phyloP scores from a whole-genome alignment of 2,888 invertebrate genomes.

The Mycogona germanica region DNA sequence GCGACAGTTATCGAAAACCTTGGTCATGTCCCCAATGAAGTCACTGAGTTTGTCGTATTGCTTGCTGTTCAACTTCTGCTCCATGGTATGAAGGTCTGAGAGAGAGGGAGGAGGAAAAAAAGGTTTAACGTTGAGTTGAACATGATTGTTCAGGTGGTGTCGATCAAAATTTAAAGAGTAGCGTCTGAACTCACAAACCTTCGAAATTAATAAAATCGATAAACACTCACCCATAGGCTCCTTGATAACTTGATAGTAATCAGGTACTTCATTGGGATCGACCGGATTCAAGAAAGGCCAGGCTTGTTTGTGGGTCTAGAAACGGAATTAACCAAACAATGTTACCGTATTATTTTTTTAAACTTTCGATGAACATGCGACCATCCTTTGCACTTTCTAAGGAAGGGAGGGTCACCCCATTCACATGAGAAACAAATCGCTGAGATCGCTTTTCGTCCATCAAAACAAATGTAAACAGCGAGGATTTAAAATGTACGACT shows the following conservation, averaged over 20 bases:
- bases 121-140: slow-evolving; percentile 1
- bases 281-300: slow-evolving; percentile 99
- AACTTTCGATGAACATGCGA: too few relatives aligned
- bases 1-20: slow-evolving; percentile 97
- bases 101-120: slow-evolving; percentile 21
- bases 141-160: background rate
- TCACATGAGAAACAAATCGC: too few relatives aligned
- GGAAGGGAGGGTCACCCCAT: too few relatives aligned
- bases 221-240: slow-evolving; percentile 81
- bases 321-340: too few relatives aligned
- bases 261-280: slow-evolving; percentile 88
- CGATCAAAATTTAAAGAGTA: background rate
- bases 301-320: slow-evolving; percentile 73
- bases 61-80: slow-evolving; percentile 67
- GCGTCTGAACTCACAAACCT: background rate
- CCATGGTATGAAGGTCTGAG: slow-evolving; percentile 86
- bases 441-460: too few relatives aligned
- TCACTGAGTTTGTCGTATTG: slow-evolving; percentile 79
- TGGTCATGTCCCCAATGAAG: slow-evolving; percentile 94
- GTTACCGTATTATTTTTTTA: too few relatives aligned
- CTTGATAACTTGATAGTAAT: slow-evolving; percentile 90
- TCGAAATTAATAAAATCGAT: background rate
- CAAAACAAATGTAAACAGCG: too few relatives aligned
- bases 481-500: too few relatives aligned
- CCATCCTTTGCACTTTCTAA: too few relatives aligned